These are phyloP conservation scores for Pheucticus melanocephalus DNA, from an alignment of 2,113 vertebrate genomes.

Conservation along the genomic window DNA sequence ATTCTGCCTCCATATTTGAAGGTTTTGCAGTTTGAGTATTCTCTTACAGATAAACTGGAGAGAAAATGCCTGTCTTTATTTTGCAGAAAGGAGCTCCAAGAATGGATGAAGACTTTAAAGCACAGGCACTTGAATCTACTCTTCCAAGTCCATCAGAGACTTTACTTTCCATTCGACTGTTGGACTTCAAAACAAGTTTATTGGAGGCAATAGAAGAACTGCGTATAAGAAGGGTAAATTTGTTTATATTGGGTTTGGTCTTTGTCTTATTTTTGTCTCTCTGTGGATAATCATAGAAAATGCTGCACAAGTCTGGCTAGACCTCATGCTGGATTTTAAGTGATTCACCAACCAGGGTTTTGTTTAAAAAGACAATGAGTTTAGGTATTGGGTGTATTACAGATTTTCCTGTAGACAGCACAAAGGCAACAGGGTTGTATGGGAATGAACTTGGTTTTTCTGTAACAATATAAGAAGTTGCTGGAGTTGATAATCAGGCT, in stretches of 20 bases:
- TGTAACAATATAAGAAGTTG: background rate
- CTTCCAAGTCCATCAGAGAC: slow-evolving; percentile 74
- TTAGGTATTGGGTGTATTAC: background rate
- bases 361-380: background rate
- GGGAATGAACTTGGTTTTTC: background rate
- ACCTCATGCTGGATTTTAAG: background rate
- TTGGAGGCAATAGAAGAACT: slow-evolving; percentile 88
- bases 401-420: background rate
- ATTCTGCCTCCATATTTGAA: background rate
- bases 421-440: background rate
- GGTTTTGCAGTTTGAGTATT: background rate
- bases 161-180: slow-evolving; percentile 79
- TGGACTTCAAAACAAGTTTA: slow-evolving; percentile 88
- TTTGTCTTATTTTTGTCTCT: background rate
- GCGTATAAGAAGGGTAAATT: slow-evolving; percentile 85
- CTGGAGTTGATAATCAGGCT: background rate
- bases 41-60: background rate
- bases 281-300: background rate
- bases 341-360: background rate
- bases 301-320: background rate
- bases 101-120: slow-evolving; percentile 66
- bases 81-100: slow-evolving; percentile 56
- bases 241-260: background rate
- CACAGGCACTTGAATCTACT: slow-evolving; percentile 10
- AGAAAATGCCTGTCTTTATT: background rate